A percentile compares a stretch with the other conserved stretches of the same genome.
Conservation (phyloP, 2,797 vertebrate genomes). For the Cossypha dichroa region DNA sequence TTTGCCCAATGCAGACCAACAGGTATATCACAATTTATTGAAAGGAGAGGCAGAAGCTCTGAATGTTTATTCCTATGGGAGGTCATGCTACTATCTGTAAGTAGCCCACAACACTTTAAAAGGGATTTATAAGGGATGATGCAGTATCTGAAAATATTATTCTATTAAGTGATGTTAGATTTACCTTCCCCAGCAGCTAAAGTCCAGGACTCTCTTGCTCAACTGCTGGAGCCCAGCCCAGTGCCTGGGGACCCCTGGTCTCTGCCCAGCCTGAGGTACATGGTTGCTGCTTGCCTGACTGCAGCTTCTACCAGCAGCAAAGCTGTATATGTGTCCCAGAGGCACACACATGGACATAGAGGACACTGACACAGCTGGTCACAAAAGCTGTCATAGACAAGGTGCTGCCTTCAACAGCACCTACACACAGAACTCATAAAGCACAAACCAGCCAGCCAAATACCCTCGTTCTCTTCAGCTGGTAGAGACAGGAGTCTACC, state of each 20-base stretch:
- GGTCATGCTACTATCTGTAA: not conserved
- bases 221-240: not conserved
- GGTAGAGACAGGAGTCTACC: not conserved
- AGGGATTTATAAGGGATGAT: not conserved
- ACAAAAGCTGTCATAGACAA: not conserved
- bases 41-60: not conserved
- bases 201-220: not conserved
- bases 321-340: not conserved
- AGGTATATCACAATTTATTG: not conserved
- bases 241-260: accelerated
- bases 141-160: not conserved
- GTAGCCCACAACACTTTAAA: accelerated
- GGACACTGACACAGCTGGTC: accelerated
- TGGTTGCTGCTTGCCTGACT: not conserved
- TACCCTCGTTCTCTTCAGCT: not conserved
- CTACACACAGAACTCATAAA: not conserved
- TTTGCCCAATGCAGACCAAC: not conserved
- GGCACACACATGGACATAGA: accelerated
- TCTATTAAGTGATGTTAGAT: not conserved
- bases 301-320: not conserved
- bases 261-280: not conserved
- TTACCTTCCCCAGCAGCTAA: not conserved
- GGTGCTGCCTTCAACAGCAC: not conserved
- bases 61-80: not conserved
- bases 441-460: not conserved